Percentiles rank a stretch among this genome's conserved stretches.
Evolutionary conservation across 2,888 invertebrate species (phyloP).

Genomic region (Eupeodes latifasciatus): DNA sequence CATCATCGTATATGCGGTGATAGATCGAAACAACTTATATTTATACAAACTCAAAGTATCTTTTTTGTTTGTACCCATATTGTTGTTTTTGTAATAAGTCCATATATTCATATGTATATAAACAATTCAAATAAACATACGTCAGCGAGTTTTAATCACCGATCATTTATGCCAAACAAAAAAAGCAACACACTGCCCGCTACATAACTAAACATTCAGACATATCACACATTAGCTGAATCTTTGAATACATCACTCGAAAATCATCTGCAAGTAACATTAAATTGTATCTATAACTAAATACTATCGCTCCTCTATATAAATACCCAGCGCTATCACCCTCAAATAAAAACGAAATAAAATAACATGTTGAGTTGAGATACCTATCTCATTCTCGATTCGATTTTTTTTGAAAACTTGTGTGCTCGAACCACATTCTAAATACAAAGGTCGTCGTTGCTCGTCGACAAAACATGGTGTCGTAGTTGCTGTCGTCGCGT

Average conservation of each 20-base stretch:
- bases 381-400: constrained; percentile 22
- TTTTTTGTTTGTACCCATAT: background rate
- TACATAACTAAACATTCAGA: constrained; percentile 1
- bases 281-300: constrained; percentile 36
- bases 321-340: constrained; percentile 38
- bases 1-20: constrained; percentile 44
- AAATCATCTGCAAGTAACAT: constrained; percentile 59
- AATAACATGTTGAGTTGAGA: constrained; percentile 19
- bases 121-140: constrained; percentile 48
- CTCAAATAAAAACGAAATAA: constrained; percentile 34
- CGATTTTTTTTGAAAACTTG: background rate
- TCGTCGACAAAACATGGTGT: constrained; percentile 47
- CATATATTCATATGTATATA: constrained; percentile 36
- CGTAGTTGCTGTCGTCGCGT: constrained; percentile 53
- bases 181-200: background rate
- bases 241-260: constrained; percentile 16
- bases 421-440: constrained; percentile 29
- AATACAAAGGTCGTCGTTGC: constrained; percentile 60
- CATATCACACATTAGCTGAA: constrained; percentile 31
- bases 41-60: constrained; percentile 9
- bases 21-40: constrained; percentile 25
- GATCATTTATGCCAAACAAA: constrained; percentile 43
- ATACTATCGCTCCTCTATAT: constrained; percentile 1
- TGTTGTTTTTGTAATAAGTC: background rate
- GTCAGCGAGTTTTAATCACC: constrained; percentile 65